These are phyloP conservation scores for Yasuhikotakia modesta DNA, from an alignment of 2,797 vertebrate genomes.

Conservation along the genomic window DNA sequence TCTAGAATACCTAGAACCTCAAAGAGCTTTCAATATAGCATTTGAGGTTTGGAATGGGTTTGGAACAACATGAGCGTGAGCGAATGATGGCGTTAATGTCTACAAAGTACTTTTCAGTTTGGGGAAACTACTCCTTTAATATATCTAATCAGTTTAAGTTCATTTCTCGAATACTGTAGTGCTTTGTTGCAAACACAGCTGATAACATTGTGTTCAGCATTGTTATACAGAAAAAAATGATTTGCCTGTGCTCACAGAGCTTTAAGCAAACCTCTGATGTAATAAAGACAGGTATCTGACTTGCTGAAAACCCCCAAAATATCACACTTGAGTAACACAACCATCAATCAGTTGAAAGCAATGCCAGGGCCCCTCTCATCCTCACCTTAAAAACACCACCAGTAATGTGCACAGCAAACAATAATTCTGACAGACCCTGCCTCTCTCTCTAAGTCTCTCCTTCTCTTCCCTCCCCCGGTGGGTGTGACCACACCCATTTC, in stretches of 20 bases:
- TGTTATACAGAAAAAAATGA: not conserved
- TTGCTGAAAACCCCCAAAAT: not conserved
- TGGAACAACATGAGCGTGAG: too few species aligned
- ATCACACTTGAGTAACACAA: not conserved
- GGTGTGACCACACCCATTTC: slow-evolving; percentile 46
- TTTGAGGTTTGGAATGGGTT: not conserved
- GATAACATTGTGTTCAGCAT: not conserved
- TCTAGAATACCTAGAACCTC: too few species aligned
- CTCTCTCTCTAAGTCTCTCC: not conserved
- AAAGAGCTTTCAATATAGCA: not conserved
- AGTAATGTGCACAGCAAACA: slow-evolving; percentile 38
- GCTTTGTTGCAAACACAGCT: not conserved
- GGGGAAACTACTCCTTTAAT: not conserved
- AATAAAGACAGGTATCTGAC: not conserved
- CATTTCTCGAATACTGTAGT: not conserved
- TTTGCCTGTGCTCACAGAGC: not conserved
- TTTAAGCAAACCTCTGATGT: not conserved
- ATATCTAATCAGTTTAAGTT: not conserved
- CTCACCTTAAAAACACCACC: slow-evolving; percentile 17
- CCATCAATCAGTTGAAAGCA: not conserved
- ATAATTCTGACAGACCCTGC: not conserved
- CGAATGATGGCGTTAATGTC: not conserved
- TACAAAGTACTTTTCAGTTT: not conserved
- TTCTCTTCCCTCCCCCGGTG: slow-evolving; percentile 14
- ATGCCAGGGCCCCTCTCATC: not conserved